Evolutionary conservation across 2,797 vertebrate genomes (phyloP).

Genomic region (Heliangelus exortis): DNA sequence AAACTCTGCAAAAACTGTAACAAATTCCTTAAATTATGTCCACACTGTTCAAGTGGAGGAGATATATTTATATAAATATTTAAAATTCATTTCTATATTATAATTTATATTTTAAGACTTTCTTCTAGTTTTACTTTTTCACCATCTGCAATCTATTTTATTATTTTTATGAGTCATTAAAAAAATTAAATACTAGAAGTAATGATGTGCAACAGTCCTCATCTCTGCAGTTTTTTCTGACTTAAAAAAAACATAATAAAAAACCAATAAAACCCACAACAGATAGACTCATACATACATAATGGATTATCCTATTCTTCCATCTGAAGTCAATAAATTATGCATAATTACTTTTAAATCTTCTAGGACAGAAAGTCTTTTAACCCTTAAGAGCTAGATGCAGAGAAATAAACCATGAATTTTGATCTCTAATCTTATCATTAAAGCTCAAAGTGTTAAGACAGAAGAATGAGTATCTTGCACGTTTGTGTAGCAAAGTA

Average conservation of each 20-base stretch:
- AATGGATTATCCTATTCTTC: background rate
- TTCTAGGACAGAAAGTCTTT: background rate
- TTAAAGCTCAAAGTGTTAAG: constrained; percentile 37
- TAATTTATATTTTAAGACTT: background rate
- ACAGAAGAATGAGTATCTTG: constrained; percentile 39
- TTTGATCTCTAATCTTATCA: constrained; percentile 11
- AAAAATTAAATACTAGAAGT: background rate
- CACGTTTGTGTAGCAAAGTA: constrained; percentile 24
- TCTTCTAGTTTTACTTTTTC: background rate
- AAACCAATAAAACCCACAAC: too few species aligned
- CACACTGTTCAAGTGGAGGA: background rate
- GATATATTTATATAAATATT: too few species aligned
- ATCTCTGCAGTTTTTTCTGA: background rate
- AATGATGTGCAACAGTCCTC: background rate
- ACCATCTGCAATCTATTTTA: background rate
- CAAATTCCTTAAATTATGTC: background rate
- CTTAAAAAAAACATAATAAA: background rate
- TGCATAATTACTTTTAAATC: background rate
- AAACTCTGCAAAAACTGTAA: background rate
- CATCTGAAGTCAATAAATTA: background rate
- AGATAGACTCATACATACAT: background rate
- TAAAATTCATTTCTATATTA: too few species aligned
- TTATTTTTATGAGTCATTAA: background rate
- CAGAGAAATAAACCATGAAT: constrained; percentile 19
- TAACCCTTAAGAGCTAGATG: background rate